Percentiles rank a stretch among this genome's conserved stretches.
phyloP scores from a whole-genome alignment of 2,888 invertebrate genomes.

The Spisula subtruncata region DNA sequence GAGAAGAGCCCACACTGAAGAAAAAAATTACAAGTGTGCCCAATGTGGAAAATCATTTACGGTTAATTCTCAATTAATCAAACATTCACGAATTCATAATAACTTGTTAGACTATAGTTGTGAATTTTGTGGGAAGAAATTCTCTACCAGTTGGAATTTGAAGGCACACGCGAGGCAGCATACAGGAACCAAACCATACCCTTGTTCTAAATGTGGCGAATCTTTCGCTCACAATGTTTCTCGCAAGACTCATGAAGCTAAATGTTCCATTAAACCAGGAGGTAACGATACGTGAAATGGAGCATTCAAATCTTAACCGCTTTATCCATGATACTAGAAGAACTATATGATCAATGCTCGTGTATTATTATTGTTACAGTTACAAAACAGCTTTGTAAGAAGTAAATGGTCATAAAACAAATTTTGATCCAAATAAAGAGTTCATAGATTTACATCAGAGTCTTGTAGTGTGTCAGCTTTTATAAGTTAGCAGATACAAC shows the following conservation, averaged over 20 bases:
- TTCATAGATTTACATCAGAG: too few species aligned
- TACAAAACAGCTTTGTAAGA: too few species aligned
- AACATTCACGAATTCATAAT: not conserved
- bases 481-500: too few species aligned
- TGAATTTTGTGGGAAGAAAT: not conserved
- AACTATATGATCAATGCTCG: too few species aligned
- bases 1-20: not conserved
- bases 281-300: too few species aligned
- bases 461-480: too few species aligned
- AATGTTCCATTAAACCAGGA: not conserved
- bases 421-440: too few species aligned
- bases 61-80: not conserved
- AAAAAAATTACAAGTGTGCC: not conserved
- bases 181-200: not conserved
- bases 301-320: too few species aligned
- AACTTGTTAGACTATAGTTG: not conserved
- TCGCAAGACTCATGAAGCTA: not conserved
- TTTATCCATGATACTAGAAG: too few species aligned
- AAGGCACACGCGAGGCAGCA: not conserved
- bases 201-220: not conserved
- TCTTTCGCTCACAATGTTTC: constrained; percentile 22
- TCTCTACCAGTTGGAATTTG: not conserved
- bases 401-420: too few species aligned
- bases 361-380: too few species aligned
- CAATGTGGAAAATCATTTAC: constrained; percentile 2